phyloP scores from a whole-genome alignment of 2,888 invertebrate species.

The Ligdia adustata region DNA sequence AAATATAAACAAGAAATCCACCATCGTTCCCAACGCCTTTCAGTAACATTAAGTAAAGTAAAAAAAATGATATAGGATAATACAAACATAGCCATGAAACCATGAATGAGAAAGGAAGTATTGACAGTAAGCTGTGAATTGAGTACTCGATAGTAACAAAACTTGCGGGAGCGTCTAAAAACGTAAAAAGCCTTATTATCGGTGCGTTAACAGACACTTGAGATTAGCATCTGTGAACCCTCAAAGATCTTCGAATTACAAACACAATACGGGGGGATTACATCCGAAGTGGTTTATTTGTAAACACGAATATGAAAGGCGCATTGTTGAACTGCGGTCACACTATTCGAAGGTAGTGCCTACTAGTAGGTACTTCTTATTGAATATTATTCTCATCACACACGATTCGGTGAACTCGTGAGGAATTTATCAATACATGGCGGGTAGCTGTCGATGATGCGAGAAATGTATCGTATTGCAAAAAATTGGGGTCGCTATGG shows the following conservation, averaged over 20 bases:
- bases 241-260: slow-evolving; percentile 71
- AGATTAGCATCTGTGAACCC: slow-evolving; percentile 82
- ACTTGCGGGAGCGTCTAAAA: slow-evolving; percentile 69
- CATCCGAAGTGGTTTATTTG: slow-evolving; percentile 80
- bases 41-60: too few species aligned
- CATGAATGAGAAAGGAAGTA: slow-evolving; percentile 62
- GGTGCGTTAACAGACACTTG: slow-evolving; percentile 82
- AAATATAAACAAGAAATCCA: too few species aligned
- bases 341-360: slow-evolving; percentile 58
- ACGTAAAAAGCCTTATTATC: slow-evolving; percentile 77
- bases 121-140: slow-evolving; percentile 63
- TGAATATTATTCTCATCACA: slow-evolving; percentile 66
- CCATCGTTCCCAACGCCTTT: too few species aligned
- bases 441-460: slow-evolving; percentile 43
- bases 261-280: slow-evolving; percentile 80
- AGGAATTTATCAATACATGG: slow-evolving; percentile 56
- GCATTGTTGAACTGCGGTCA: slow-evolving; percentile 68
- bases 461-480: slow-evolving; percentile 42
- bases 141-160: slow-evolving; percentile 53
- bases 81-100: slow-evolving; percentile 32
- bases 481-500: slow-evolving; percentile 31
- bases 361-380: slow-evolving; percentile 71
- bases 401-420: slow-evolving; percentile 74
- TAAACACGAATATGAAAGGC: slow-evolving; percentile 78
- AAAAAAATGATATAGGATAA: slow-evolving; percentile 36